A percentile compares a stretch with the other conserved stretches of the same genome.
Evolutionary conservation across 2,113 vertebrate species (phyloP).

Genomic region (Chroicocephalus ridibundus): DNA sequence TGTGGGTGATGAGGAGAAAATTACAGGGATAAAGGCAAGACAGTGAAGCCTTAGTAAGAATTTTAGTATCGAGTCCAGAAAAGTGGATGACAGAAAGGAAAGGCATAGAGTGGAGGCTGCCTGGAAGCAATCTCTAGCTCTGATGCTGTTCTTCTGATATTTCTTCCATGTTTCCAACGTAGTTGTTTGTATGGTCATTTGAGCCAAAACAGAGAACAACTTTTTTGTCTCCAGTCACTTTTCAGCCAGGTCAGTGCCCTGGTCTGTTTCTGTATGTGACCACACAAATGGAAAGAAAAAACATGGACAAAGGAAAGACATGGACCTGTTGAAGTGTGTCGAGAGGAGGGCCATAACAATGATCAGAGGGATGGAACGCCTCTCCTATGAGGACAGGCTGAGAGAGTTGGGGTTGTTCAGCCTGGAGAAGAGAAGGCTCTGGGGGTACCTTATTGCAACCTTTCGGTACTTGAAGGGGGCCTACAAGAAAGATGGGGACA

Average conservation of each 20-base stretch:
- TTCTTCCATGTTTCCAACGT: not conserved
- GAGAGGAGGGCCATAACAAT: not conserved
- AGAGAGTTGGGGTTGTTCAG: not conserved
- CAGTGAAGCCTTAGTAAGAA: not conserved
- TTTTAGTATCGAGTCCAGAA: not conserved
- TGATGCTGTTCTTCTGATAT: not conserved
- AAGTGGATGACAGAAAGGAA: not conserved
- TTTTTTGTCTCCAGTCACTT: not conserved
- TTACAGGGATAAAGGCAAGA: not conserved
- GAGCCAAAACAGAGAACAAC: not conserved
- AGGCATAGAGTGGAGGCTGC: not conserved
- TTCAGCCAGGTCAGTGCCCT: not conserved
- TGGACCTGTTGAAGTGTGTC: not conserved
- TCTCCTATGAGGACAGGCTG: not conserved
- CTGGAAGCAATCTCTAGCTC: not conserved
- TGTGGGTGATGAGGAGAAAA: not conserved
- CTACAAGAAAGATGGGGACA: not conserved
- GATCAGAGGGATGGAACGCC: not conserved
- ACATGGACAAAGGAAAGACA: not conserved
- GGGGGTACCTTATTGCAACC: not conserved
- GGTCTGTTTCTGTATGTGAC: not conserved
- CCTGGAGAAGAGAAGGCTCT: not conserved
- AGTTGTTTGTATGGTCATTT: not conserved
- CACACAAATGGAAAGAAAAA: not conserved
- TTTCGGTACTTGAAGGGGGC: not conserved